phyloP scores from a whole-genome alignment of 2,797 vertebrate genomes.

The Chelmon rostratus region DNA sequence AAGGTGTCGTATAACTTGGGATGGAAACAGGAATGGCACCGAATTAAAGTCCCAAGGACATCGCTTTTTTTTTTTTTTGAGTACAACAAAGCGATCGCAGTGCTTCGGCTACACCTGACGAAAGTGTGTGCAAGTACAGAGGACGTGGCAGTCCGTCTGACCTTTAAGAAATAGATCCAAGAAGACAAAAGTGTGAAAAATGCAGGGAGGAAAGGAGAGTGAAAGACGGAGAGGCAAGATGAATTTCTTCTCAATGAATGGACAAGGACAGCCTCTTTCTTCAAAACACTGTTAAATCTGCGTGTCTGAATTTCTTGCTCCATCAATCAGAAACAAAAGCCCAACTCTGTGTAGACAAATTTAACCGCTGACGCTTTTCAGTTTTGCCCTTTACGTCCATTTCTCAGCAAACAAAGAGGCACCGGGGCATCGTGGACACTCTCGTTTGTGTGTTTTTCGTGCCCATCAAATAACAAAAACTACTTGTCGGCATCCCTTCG shows the following conservation, averaged over 20 bases:
- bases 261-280: constrained; percentile 32
- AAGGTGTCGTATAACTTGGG: constrained; percentile 45
- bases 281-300: constrained; percentile 56
- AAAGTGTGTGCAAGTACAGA: constrained; percentile 37
- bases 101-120: constrained; percentile 45
- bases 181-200: constrained; percentile 42
- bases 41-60: constrained; percentile 36
- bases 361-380: constrained; percentile 64
- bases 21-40: constrained; percentile 43
- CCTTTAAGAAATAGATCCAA: constrained; percentile 60
- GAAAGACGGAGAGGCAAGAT: constrained; percentile 8
- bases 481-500: constrained; percentile 36
- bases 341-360: constrained; percentile 44
- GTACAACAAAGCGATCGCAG: constrained; percentile 49
- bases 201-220: background rate
- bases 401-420: constrained; percentile 61
- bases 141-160: constrained; percentile 42
- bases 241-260: constrained; percentile 43
- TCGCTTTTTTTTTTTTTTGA: background rate
- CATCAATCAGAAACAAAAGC: constrained; percentile 74
- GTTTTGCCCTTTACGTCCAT: constrained; percentile 73
- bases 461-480: constrained; percentile 58
- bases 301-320: constrained; percentile 63
- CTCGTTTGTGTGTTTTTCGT: constrained; percentile 54
- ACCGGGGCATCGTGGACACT: constrained; percentile 32